Conservation (phyloP, 1,140 invertebrate species). For the Drosophila burlai region DNA sequence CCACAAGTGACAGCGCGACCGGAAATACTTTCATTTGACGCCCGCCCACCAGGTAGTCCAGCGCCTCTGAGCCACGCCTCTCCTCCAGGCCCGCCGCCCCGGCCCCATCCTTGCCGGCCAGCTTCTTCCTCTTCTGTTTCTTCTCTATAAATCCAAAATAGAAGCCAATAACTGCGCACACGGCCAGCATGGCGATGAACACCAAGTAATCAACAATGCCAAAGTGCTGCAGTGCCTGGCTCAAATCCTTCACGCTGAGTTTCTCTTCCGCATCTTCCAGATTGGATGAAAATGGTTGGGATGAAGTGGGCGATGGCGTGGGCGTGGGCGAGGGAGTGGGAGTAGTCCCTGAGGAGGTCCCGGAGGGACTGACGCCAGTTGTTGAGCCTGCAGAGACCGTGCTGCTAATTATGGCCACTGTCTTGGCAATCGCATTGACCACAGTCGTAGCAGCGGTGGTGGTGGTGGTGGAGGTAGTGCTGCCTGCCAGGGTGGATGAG, state of each 20-base stretch:
- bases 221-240: slow-evolving; percentile 87
- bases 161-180: slow-evolving; percentile 89
- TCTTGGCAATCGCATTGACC: slow-evolving; percentile 60
- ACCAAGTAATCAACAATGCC: slow-evolving; percentile 89
- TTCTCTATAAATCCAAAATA: slow-evolving; percentile 91
- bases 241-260: slow-evolving; percentile 85
- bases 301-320: slow-evolving; percentile 11
- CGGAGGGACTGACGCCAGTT: slow-evolving; percentile 28
- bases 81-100: slow-evolving; percentile 85
- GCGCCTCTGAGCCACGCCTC: slow-evolving; percentile 80
- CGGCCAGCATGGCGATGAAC: slow-evolving; percentile 89
- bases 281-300: slow-evolving; percentile 18
- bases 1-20: slow-evolving; percentile 92
- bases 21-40: slow-evolving; percentile 93
- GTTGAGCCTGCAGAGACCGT: slow-evolving; percentile 51
- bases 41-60: slow-evolving; percentile 94
- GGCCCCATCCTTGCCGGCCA: slow-evolving; percentile 52
- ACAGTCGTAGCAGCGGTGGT: slow-evolving; percentile 29
- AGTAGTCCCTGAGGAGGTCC: neutral
- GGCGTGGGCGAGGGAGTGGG: slow-evolving; percentile 6
- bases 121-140: slow-evolving; percentile 75
- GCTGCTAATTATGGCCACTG: slow-evolving; percentile 76
- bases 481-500: slow-evolving; percentile 13
- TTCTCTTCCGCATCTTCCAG: slow-evolving; percentile 42
- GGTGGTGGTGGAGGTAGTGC: slow-evolving; percentile 4